Conservation (phyloP, 1,140 invertebrate genomes). For the Melipona quadrifasciata region DNA sequence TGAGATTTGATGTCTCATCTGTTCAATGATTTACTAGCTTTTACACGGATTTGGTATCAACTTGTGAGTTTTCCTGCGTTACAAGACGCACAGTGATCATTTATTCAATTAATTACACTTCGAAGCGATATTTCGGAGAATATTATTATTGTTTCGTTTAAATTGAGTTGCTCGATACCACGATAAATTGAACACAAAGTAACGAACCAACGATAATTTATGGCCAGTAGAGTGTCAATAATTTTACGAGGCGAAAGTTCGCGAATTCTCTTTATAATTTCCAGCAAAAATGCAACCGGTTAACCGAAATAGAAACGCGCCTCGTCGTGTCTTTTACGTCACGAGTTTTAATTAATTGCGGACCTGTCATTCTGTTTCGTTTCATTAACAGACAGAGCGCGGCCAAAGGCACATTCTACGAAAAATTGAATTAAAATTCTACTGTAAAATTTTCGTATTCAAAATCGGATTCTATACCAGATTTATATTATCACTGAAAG, state of each 20-base stretch:
- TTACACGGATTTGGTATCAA: not conserved
- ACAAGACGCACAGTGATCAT: not conserved
- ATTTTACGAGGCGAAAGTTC: slow-evolving; percentile 3
- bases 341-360: not conserved
- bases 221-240: not conserved
- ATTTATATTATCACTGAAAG: too few relatives aligned
- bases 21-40: not conserved
- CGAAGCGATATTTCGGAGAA: not conserved
- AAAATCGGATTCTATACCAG: not conserved
- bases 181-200: slow-evolving; percentile 9
- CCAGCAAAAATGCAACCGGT: not conserved
- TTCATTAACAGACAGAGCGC: too few relatives aligned
- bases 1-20: not conserved
- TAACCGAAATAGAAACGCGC: too few relatives aligned
- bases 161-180: not conserved
- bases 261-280: not conserved
- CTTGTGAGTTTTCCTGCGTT: not conserved
- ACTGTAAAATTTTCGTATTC: not conserved
- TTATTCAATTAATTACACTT: not conserved
- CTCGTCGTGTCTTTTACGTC: not conserved
- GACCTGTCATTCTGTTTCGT: not conserved
- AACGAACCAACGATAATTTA: slow-evolving; percentile 9
- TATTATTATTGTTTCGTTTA: not conserved
- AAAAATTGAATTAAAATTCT: too few relatives aligned
- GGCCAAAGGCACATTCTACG: too few relatives aligned